Evolutionary conservation across 2,888 invertebrate species (phyloP).

Genomic region (Tetropium fuscum): DNA sequence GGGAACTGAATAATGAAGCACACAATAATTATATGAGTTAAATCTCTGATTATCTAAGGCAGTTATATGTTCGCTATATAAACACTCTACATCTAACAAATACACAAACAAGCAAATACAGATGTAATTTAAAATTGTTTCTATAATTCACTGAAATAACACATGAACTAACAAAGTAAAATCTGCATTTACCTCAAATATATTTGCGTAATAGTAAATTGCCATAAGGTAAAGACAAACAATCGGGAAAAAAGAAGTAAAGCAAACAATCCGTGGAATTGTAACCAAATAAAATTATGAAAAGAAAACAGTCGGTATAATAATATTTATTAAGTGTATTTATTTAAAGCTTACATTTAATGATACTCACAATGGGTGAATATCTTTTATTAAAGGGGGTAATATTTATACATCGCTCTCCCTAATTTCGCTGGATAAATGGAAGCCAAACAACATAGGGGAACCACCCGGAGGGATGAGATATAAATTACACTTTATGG

Average conservation of each 20-base stretch:
- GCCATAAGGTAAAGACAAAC: conserved; percentile 35
- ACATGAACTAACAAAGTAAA: conserved; percentile 4
- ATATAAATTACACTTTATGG: conserved; percentile 36
- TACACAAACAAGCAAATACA: conserved; percentile 14
- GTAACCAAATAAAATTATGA: conserved; percentile 55
- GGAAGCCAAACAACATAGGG: conserved; percentile 60
- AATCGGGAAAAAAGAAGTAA: conserved; percentile 26
- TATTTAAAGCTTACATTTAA: conserved; percentile 57
- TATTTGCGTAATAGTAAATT: conserved; percentile 21
- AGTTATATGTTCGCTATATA: too few species aligned
- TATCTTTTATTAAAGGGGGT: conserved; percentile 33
- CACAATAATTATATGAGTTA: too few species aligned
- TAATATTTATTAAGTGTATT: conserved; percentile 58
- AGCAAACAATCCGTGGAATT: conserved; percentile 36
- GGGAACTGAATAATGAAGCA: too few species aligned
- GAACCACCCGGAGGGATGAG: conserved; percentile 36
- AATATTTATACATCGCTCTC: conserved; percentile 43
- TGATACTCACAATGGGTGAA: conserved; percentile 43
- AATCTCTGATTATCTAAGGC: too few species aligned
- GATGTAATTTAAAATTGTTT: conserved; percentile 15
- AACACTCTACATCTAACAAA: conserved; percentile 14
- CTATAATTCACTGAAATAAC: conserved; percentile 21
- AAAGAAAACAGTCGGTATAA: conserved; percentile 57
- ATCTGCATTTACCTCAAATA: conserved; percentile 19
- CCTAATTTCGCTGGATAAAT: conserved; percentile 58